Evolutionary conservation across 2,888 invertebrate genomes (phyloP), one percentile per base, ranked within the genome.

Genomic region (Lasius fuliginosus): DNA sequence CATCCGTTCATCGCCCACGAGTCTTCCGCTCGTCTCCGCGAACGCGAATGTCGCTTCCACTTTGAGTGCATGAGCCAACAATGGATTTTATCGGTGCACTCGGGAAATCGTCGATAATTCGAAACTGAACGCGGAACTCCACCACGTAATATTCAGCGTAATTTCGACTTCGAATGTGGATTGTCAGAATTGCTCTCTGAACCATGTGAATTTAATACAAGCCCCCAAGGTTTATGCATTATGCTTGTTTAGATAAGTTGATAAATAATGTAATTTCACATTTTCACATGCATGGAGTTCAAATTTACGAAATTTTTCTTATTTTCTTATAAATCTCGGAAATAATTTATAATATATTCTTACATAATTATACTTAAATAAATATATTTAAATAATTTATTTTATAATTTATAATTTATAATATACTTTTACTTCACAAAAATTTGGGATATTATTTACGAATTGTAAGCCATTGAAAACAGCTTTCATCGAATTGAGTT

Each of bases 1-100:
- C 84, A 82, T 81, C 77, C 79, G 73, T 77, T 83, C 79, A 49
- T 82, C 69, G 69, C 76, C 74, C 46, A 83, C 49, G 65, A 82
- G 75, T 67, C 86, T 64, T 74, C 86, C 77, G 82, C 36, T 53
- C 69, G 79, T 83, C 67, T 53, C 58, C 30, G 53, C 64, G 56
- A 62, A 30, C 53, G 49, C 15, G 64, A 58, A 75, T 76, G 71
- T 82, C 82, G 83, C 85, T 68, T 82, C 58, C 76, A 88, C 82
- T 74, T 82, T 69, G 77, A 84, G 79, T 58, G 87, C 68, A 33
- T 9, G 58, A 30, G 23, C 79, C 79, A 73, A 81, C 79, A 81
- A 71, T 81, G 27, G 79, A 46, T 81, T 81, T 73, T 81, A 81
- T 81, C 79, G 73, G 62, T 81, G 79, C 79, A 36, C 46, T 60